Percentiles rank a stretch among this genome's conserved stretches.
Evolutionary conservation across 2,113 vertebrate genomes (phyloP).

Genomic region (Pholis gunnellus): DNA sequence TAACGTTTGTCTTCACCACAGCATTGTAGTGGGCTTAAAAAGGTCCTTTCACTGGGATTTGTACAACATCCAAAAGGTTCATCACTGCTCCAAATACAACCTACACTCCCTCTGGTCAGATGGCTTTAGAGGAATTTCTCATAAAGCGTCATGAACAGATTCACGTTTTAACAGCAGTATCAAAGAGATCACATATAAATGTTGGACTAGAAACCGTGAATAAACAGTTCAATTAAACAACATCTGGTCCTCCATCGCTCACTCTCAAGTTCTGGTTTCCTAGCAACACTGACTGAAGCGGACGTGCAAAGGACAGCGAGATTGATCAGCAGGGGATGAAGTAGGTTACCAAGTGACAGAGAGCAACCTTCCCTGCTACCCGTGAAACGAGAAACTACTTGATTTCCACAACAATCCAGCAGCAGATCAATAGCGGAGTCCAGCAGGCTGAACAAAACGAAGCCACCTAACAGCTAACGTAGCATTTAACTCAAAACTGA

Average conservation of each 20-base stretch:
- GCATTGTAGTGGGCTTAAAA: not conserved
- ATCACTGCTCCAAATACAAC: not conserved
- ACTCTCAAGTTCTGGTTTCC: slow-evolving; percentile 70
- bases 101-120: not conserved
- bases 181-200: slow-evolving; percentile 6
- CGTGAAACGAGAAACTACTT: slow-evolving; percentile 43
- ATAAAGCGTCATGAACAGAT: not conserved
- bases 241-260: slow-evolving; percentile 43
- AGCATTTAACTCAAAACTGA: not conserved
- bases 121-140: not conserved
- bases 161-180: not conserved
- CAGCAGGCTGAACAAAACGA: not conserved
- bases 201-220: slow-evolving; percentile 21
- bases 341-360: slow-evolving; percentile 60
- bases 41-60: not conserved
- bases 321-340: slow-evolving; percentile 62
- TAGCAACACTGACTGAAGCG: slow-evolving; percentile 71
- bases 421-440: slow-evolving; percentile 11
- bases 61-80: not conserved
- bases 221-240: slow-evolving; percentile 33
- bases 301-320: slow-evolving; percentile 52
- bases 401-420: slow-evolving; percentile 21
- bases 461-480: not conserved
- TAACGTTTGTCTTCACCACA: slow-evolving; percentile 5
- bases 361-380: slow-evolving; percentile 41